Conservation (phyloP, 2,113 vertebrate species). For the Micromys minutus region DNA sequence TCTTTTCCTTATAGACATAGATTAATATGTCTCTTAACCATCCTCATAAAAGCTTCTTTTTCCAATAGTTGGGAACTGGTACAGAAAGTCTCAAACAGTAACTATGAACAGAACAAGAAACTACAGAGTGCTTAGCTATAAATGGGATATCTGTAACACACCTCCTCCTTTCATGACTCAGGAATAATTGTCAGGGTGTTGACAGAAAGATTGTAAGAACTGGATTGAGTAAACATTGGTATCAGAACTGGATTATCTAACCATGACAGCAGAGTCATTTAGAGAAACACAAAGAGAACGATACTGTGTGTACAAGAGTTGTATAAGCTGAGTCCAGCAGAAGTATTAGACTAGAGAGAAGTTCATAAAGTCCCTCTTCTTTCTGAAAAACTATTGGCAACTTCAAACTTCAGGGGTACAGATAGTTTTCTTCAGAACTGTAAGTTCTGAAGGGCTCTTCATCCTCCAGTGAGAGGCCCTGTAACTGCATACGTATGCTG, state of each 20-base stretch:
- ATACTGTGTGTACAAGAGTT: neutral
- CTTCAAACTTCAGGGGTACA: neutral
- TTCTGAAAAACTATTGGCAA: neutral
- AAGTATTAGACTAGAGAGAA: neutral
- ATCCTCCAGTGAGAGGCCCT: neutral
- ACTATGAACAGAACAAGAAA: neutral
- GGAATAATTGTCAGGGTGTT: neutral
- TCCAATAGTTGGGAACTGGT: neutral
- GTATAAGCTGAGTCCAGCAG: neutral
- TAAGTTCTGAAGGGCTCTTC: neutral
- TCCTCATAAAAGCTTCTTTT: neutral
- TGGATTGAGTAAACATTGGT: neutral
- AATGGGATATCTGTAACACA: neutral
- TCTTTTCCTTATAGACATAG: neutral
- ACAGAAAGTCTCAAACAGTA: neutral
- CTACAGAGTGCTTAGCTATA: neutral
- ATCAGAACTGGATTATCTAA: neutral
- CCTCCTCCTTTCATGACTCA: neutral
- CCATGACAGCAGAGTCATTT: neutral
- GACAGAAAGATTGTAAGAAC: neutral
- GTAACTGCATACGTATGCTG: neutral
- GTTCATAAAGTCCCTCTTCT: neutral
- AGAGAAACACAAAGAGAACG: neutral
- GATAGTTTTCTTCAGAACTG: neutral
- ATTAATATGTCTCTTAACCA: neutral